Conservation (phyloP, 2,113 vertebrate genomes). For the Cynopterus brachyotis region DNA sequence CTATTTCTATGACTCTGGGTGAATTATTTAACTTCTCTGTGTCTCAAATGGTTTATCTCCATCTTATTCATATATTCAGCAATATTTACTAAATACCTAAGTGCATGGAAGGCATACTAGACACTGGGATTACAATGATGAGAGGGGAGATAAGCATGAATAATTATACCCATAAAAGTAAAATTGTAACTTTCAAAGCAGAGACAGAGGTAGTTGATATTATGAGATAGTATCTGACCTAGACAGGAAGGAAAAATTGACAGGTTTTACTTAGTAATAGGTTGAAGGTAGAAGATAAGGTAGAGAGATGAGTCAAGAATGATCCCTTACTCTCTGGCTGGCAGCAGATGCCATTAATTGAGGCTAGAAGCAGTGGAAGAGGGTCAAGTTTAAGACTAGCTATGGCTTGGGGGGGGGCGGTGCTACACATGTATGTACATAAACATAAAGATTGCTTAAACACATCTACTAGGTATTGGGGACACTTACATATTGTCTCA, state of each 20-base stretch:
- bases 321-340: background rate
- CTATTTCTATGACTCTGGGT: background rate
- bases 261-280: constrained; percentile 2
- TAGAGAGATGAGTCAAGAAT: constrained; percentile 37
- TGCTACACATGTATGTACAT: background rate
- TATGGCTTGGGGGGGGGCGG: background rate
- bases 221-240: background rate
- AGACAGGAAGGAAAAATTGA: constrained; percentile 31
- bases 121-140: constrained; percentile 14
- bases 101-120: background rate
- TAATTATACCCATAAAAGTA: constrained; percentile 19
- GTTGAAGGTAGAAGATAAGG: constrained; percentile 35
- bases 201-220: background rate
- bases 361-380: background rate
- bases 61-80: constrained; percentile 34
- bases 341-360: constrained; percentile 22
- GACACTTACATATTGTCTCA: constrained; percentile 6
- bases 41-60: constrained; percentile 9
- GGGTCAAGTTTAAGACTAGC: background rate
- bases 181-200: constrained; percentile 43
- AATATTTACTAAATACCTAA: background rate
- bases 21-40: constrained; percentile 36
- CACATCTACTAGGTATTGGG: background rate
- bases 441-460: background rate
- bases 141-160: constrained; percentile 32